Evolutionary conservation across 2,888 invertebrate genomes (phyloP).

Genomic region (Nemapogon koenigi): DNA sequence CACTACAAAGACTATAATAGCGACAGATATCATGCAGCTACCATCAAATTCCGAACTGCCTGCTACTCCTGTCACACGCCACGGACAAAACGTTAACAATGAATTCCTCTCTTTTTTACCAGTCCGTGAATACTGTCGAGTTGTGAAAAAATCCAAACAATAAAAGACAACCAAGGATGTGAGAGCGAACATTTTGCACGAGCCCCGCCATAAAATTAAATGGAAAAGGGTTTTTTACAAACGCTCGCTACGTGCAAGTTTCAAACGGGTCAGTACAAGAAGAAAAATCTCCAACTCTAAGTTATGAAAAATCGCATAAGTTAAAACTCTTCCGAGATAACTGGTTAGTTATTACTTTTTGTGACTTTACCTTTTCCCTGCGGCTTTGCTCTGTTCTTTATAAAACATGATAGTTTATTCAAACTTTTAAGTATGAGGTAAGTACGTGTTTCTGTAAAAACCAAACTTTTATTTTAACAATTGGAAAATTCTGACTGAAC

Average conservation of each 20-base stretch:
- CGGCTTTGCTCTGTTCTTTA: slow-evolving; percentile 5
- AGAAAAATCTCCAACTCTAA: slow-evolving; percentile 21
- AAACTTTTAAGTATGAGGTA: too few relatives aligned
- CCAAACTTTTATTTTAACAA: too few relatives aligned
- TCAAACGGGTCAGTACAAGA: slow-evolving; percentile 24
- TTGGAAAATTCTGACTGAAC: too few relatives aligned
- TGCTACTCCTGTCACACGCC: slow-evolving; percentile 9
- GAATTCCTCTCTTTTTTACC: slow-evolving; percentile 32
- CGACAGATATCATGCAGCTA: too few relatives aligned
- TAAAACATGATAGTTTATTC: too few relatives aligned
- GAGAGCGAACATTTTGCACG: slow-evolving; percentile 32
- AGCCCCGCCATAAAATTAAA: slow-evolving; percentile 50
- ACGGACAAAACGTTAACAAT: slow-evolving; percentile 37
- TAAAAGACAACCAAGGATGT: slow-evolving; percentile 30
- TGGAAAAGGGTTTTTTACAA: slow-evolving; percentile 27
- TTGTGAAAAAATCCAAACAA: slow-evolving; percentile 44
- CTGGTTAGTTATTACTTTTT: slow-evolving; percentile 28
- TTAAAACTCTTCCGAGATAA: slow-evolving; percentile 35
- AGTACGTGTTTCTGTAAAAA: too few relatives aligned
- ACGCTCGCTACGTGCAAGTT: slow-evolving; percentile 30
- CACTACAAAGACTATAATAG: too few relatives aligned
- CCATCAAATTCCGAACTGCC: too few relatives aligned
- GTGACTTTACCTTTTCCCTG: slow-evolving; percentile 3
- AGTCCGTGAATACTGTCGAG: slow-evolving; percentile 27
- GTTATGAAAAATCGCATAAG: slow-evolving; percentile 42